Conservation (phyloP, 2,797 vertebrate species). For the Acomys russatus region DNA sequence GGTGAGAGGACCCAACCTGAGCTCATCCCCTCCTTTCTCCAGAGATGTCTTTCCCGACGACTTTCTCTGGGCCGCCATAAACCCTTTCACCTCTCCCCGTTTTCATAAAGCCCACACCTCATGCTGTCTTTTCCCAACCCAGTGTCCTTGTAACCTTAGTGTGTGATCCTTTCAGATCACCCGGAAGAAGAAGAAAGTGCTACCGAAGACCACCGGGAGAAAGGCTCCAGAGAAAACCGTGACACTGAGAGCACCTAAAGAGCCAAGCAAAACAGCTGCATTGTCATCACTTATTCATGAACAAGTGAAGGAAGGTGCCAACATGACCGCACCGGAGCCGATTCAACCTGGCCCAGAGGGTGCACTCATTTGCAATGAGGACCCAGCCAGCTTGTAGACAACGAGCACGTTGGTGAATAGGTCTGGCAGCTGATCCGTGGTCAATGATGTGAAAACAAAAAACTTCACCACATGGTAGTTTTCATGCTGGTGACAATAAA, state of each 20-base stretch:
- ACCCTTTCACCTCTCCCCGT: not conserved
- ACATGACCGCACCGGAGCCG: fast-evolving
- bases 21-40: not conserved
- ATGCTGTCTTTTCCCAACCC: not conserved
- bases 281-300: not conserved
- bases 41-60: not conserved
- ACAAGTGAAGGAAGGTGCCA: too few species aligned
- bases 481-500: not conserved
- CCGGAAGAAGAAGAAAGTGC: not conserved
- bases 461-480: too few species aligned
- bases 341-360: too few species aligned
- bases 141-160: not conserved
- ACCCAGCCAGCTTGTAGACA: not conserved
- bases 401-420: not conserved
- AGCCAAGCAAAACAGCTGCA: not conserved
- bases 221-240: not conserved
- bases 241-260: not conserved
- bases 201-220: too few species aligned
- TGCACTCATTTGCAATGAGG: fast-evolving
- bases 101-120: not conserved
- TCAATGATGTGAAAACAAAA: not conserved
- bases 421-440: not conserved
- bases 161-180: not conserved
- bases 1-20: not conserved
- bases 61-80: not conserved